Evolutionary conservation across 2,113 vertebrate genomes (phyloP), one percentile per base, ranked within the genome.

Genomic region (Jacana jacana): DNA sequence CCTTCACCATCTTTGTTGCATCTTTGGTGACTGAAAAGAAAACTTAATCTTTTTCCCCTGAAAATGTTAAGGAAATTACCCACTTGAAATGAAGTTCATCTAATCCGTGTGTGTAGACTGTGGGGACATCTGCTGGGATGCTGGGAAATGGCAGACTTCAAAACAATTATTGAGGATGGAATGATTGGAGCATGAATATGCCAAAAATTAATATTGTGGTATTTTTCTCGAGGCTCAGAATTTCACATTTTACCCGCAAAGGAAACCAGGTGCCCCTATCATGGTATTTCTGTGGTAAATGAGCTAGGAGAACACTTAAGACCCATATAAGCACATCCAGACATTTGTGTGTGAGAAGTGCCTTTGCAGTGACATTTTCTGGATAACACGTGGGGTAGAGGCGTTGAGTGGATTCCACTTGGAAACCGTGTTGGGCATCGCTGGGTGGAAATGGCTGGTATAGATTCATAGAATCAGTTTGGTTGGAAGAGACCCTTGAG

Each of bases 121-220:
- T 86, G 93, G 66, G 87, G 68, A 93, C 95, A 96, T 91, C 96
- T 97, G 52, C 92, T 93, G 89, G 89, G 80, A 7, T 76, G 28
- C 81, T 95, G 52, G 72, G 64, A 97, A 95, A 81, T 18, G 65
- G 15, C 81, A 80, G 64, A 24, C 44, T 63, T 79, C 39, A 89
- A 65, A 72, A 54, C 35, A 2, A 8, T 2, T 37, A 2, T 49
- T 54, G 35, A 35, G 3, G 1, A 33, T 76, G 64, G 44, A 72
- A 42, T 17, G 65, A 60, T 37, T 55, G 2, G 4, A 55, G 39
- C 4, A 3, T 22, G 28, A 65, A 25, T 18, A 4, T 52, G 55
- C 63, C 46, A 78, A 31, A 83, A 91, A 46, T 54, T 55, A 68
- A 82, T 61, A 39, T 16, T 93, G 73, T 0, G 0, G n/a, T n/a